Percentiles rank a stretch among this genome's conserved stretches.
phyloP scores from a whole-genome alignment of 2,797 vertebrate species.

The Rhodeus uyekii region DNA sequence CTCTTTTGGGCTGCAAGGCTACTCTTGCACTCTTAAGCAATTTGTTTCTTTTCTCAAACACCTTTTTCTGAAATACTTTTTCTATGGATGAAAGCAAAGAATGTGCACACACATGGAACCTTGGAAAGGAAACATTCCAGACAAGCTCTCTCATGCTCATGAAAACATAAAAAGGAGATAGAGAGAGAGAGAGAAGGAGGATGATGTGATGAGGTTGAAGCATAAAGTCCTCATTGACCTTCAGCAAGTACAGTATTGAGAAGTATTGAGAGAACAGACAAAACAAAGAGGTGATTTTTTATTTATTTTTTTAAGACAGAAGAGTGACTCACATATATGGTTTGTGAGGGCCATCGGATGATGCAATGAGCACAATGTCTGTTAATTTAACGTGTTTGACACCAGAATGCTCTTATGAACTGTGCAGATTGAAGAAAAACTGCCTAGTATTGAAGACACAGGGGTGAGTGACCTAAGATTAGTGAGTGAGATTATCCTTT shows the following conservation, averaged over 20 bases:
- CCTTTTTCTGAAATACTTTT: slow-evolving; percentile 16
- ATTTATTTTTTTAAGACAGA: slow-evolving; percentile 6
- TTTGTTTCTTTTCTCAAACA: slow-evolving; percentile 20
- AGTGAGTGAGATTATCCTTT: neutral
- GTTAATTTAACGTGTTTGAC: neutral
- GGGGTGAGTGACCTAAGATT: neutral
- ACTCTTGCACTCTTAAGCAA: neutral
- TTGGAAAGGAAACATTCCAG: slow-evolving; percentile 54
- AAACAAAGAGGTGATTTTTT: neutral
- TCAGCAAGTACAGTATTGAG: neutral
- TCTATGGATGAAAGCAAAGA: slow-evolving; percentile 17
- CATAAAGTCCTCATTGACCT: slow-evolving; percentile 20
- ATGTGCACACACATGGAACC: slow-evolving; percentile 24
- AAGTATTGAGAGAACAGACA: neutral
- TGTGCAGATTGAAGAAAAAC: neutral
- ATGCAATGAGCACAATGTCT: neutral
- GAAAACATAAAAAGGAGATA: slow-evolving; percentile 11
- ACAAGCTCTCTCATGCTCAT: slow-evolving; percentile 51
- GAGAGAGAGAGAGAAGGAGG: slow-evolving; percentile 12
- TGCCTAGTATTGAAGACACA: neutral
- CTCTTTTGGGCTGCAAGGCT: neutral
- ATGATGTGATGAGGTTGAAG: neutral
- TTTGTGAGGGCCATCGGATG: neutral
- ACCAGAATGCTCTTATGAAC: neutral
- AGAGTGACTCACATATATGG: neutral